Base-by-base conservation (phyloP, 2,113 vertebrate genomes). In the Anhinga rufa region DNA sequence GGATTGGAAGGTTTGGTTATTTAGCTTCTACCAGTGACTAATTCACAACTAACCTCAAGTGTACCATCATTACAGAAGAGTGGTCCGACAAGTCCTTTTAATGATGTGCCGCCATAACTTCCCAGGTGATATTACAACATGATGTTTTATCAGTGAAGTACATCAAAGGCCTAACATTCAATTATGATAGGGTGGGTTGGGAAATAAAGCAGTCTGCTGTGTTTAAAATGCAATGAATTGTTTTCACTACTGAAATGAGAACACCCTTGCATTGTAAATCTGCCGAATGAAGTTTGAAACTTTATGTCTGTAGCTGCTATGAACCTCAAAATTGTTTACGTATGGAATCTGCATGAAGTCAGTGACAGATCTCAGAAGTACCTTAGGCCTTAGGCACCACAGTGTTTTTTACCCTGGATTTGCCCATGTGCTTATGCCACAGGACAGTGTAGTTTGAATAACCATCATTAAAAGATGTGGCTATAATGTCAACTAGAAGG, bases 21-120 rank as follows among this genome's bases (percentile, higher is more conserved):
- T 72, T 85, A 62, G 38, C 75, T 95, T 71, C 92, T 32, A 17
- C 77, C 34, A 31, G 65, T 96, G 96, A 97, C 74, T 94, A 92
- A 97, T 77, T 95, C 58, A 22, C 89, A 87, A 66, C 87, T 82
- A 82, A 82, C 91, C 65, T 64, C 13, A 81, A 78, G 86, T 79
- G 72, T 82, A n/a, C 78, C 6, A 0, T 82, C 74, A 42, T 95
- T 85, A 66, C 1, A 52, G 54, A 86, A 46, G 1, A 87, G 77
- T 85, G 82, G 49, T 90, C 78, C 31, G n/a, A 93, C 82, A 75
- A 78, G 93, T 91, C 82, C 60, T 60, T 51, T 29, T 85, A 91
- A 95, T 95, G 81, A 86, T n/a, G 66, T 1, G 29, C 74, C 91
- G 79, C 88, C 61, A 10, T 65, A n/a, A 34, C 66, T 65, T 48